These are phyloP conservation scores for Xanthostigma xanthostigma DNA, from an alignment of 2,888 invertebrate genomes.

Conservation along the genomic window DNA sequence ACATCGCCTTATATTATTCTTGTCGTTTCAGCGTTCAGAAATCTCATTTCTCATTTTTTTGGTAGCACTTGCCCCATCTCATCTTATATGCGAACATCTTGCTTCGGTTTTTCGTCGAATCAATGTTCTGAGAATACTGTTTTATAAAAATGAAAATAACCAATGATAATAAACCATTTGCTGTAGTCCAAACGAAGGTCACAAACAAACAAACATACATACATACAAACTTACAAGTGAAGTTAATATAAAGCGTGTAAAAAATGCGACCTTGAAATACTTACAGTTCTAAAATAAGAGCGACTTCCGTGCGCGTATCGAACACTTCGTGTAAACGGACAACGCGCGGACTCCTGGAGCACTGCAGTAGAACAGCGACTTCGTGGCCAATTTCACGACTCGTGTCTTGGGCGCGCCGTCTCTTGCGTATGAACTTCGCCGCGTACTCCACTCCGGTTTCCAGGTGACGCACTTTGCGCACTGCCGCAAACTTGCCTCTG, in stretches of 20 bases:
- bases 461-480: conserved; percentile 78
- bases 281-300: conserved; percentile 84
- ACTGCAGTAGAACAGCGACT: conserved; percentile 79
- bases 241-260: too few species aligned
- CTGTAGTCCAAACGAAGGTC: too few species aligned
- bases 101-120: too few species aligned
- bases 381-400: conserved; percentile 86
- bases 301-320: conserved; percentile 57
- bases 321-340: conserved; percentile 85
- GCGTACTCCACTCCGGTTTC: conserved; percentile 80
- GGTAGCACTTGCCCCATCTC: too few species aligned
- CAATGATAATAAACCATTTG: too few species aligned
- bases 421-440: conserved; percentile 89
- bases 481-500: conserved; percentile 96
- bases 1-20: too few species aligned
- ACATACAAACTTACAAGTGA: too few species aligned
- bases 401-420: conserved; percentile 74
- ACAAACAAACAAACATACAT: too few species aligned
- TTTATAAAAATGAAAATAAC: background rate
- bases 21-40: too few species aligned
- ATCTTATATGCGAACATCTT: background rate
- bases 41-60: too few species aligned
- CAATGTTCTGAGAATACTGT: conserved; percentile 2
- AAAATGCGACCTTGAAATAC: conserved; percentile 18
- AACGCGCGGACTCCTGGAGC: conserved; percentile 68